Percentiles rank a stretch among this genome's conserved stretches.
phyloP scores from a whole-genome alignment of 2,888 invertebrate genomes.

The Lochmaea crataegi region DNA sequence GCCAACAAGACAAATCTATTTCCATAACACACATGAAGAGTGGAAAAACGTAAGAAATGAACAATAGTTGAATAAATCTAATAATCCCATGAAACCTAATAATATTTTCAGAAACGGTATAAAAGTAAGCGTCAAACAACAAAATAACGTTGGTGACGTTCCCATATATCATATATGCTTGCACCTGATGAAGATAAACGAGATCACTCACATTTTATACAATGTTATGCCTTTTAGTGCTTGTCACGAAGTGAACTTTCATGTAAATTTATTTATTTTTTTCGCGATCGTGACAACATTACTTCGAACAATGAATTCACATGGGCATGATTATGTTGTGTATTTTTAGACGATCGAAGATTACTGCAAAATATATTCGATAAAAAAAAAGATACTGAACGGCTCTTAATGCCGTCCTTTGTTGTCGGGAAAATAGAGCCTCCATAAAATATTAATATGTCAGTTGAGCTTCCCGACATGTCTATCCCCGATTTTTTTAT shows the following conservation, averaged over 20 bases:
- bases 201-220: constrained; percentile 34
- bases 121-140: constrained; percentile 5
- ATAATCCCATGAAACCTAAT: neutral
- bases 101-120: constrained; percentile 1
- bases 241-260: constrained; percentile 34
- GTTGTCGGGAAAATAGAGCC: neutral
- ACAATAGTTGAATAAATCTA: no score
- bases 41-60: no score
- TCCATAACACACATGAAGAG: no score
- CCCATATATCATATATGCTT: constrained; percentile 8
- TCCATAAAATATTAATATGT: neutral
- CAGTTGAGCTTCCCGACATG: neutral
- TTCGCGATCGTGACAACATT: constrained; percentile 22
- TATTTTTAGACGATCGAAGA: constrained; percentile 1
- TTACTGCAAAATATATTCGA: constrained; percentile 3
- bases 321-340: constrained; percentile 14
- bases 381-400: neutral
- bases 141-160: constrained; percentile 13
- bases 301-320: constrained; percentile 26
- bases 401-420: constrained; percentile 7
- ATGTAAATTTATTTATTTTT: constrained; percentile 21
- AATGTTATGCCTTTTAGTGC: constrained; percentile 32
- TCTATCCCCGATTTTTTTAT: neutral
- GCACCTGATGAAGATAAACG: constrained; percentile 37
- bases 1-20: no score